Evolutionary conservation across 2,888 invertebrate genomes (phyloP).

Genomic region (Panorpa germanica): DNA sequence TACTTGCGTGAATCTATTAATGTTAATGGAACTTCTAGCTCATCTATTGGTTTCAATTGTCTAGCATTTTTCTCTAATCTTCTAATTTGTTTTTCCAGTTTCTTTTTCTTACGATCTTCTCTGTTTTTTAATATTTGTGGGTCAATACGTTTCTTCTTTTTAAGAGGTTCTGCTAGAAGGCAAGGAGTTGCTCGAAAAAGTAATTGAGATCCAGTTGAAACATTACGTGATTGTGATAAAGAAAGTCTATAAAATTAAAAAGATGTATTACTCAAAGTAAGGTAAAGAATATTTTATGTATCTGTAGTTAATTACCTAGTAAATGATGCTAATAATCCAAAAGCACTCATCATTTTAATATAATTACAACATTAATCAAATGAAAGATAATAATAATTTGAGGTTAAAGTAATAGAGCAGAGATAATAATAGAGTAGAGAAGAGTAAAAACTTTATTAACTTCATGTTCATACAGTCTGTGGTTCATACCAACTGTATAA

Average conservation of each 20-base stretch:
- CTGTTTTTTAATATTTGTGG: slow-evolving; percentile 60
- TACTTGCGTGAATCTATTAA: slow-evolving; percentile 46
- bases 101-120: slow-evolving; percentile 64
- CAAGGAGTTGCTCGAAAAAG: slow-evolving; percentile 15
- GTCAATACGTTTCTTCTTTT: slow-evolving; percentile 75
- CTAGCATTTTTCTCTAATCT: slow-evolving; percentile 59
- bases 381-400: too few species aligned
- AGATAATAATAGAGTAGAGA: too few species aligned
- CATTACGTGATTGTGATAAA: slow-evolving; percentile 8
- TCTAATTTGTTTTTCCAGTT: slow-evolving; percentile 73
- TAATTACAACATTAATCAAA: too few species aligned
- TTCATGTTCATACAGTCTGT: too few species aligned
- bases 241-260: slow-evolving; percentile 10
- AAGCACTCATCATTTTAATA: too few species aligned
- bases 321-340: slow-evolving; percentile 15
- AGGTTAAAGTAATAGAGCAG: too few species aligned
- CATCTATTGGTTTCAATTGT: slow-evolving; percentile 80
- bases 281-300: background rate
- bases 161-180: slow-evolving; percentile 59
- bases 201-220: slow-evolving; percentile 4
- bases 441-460: too few species aligned
- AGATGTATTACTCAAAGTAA: slow-evolving; percentile 2
- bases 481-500: too few species aligned
- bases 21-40: slow-evolving; percentile 54
- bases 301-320: slow-evolving; percentile 15